Conservation (phyloP, 2,888 invertebrate genomes). For the Pristionchus japonicus region DNA sequence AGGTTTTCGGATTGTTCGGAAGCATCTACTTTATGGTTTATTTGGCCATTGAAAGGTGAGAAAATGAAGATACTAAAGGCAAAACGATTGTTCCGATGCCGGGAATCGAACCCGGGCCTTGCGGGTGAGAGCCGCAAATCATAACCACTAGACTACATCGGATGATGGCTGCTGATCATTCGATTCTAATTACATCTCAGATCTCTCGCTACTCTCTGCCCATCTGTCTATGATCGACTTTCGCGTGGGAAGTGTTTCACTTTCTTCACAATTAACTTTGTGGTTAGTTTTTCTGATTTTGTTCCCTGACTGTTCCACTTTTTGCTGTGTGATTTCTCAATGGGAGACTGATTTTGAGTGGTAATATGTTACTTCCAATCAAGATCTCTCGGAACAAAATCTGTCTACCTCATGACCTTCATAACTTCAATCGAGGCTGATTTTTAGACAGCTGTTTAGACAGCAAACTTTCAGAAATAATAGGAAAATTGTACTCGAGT, state of each 20-base stretch:
- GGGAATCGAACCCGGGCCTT: constrained; percentile 58
- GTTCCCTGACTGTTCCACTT: not conserved
- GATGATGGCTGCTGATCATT: not conserved
- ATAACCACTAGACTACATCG: constrained; percentile 39
- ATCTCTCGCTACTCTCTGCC: not conserved
- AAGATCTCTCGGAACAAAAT: not conserved
- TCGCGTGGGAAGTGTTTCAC: not conserved
- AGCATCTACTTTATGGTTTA: constrained; percentile 23
- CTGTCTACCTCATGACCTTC: not conserved
- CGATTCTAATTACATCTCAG: not conserved
- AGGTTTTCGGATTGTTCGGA: not conserved
- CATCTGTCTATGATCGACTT: not conserved
- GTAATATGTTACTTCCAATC: not conserved
- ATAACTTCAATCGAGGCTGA: not conserved
- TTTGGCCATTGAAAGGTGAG: constrained; percentile 24
- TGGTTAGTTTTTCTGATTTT: constrained; percentile 9
- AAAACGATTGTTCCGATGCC: constrained; percentile 50
- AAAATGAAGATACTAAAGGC: too few species aligned
- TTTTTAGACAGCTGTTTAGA: not conserved
- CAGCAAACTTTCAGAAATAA: not conserved
- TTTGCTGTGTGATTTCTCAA: not conserved
- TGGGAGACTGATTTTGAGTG: not conserved
- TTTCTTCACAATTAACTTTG: not conserved
- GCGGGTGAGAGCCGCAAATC: constrained; percentile 27
- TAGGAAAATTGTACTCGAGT: not conserved